phyloP scores from a whole-genome alignment of 1,140 invertebrate genomes.

The Manduca sexta region DNA sequence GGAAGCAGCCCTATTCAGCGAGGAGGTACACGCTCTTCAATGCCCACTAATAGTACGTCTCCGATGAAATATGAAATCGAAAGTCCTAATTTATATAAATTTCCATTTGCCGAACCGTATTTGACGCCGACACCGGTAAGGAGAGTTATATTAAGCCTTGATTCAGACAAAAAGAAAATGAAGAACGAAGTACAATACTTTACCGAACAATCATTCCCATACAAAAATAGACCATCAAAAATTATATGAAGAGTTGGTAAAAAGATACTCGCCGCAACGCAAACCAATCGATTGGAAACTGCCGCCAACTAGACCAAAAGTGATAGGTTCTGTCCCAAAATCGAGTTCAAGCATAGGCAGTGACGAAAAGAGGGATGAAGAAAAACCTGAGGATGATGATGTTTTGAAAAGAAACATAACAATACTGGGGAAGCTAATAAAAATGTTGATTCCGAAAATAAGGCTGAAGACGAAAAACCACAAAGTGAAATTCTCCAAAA shows the following conservation, averaged over 20 bases:
- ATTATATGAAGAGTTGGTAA: slow-evolving; percentile 59
- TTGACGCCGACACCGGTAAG: slow-evolving; percentile 54
- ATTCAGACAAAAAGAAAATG: slow-evolving; percentile 44
- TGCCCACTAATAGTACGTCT: slow-evolving; percentile 43
- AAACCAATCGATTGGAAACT: slow-evolving; percentile 61
- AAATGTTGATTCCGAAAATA: slow-evolving; percentile 11
- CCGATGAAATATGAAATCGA: slow-evolving; percentile 56
- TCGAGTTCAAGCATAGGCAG: slow-evolving; percentile 49
- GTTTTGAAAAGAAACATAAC: slow-evolving; percentile 44
- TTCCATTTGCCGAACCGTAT: slow-evolving; percentile 67
- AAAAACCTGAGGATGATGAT: slow-evolving; percentile 41
- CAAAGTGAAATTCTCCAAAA: slow-evolving; percentile 37
- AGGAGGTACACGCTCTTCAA: slow-evolving; percentile 50
- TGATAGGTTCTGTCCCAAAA: slow-evolving; percentile 61
- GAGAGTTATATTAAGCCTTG: slow-evolving; percentile 47
- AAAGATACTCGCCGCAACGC: slow-evolving; percentile 61
- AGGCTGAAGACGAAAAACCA: slow-evolving; percentile 20
- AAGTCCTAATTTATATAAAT: slow-evolving; percentile 65
- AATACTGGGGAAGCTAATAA: slow-evolving; percentile 5
- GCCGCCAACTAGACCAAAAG: slow-evolving; percentile 56
- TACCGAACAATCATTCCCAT: slow-evolving; percentile 35
- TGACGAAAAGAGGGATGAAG: slow-evolving; percentile 27
- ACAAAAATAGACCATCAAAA: slow-evolving; percentile 59
- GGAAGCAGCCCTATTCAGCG: slow-evolving; percentile 44
- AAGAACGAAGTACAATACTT: slow-evolving; percentile 43